Percentiles rank a stretch among this genome's conserved stretches.
Conservation (phyloP, 2,888 invertebrate species). For the Chouioia cunea region DNA sequence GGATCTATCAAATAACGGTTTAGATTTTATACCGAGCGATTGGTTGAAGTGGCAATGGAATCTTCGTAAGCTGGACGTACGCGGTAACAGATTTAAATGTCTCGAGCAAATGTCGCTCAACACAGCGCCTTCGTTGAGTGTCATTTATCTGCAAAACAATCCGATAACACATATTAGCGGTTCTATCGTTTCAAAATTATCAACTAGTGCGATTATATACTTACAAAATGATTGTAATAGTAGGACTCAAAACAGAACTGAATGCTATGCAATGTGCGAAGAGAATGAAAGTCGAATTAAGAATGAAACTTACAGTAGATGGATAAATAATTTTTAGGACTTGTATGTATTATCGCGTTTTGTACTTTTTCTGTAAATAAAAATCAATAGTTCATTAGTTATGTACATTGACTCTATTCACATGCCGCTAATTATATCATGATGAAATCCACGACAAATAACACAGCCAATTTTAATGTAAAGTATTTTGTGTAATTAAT, state of each 20-base stretch:
- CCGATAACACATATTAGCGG: constrained; percentile 46
- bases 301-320: constrained; percentile 43
- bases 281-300: constrained; percentile 1
- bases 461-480: too few relatives aligned
- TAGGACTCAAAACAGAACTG: not conserved
- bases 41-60: constrained; percentile 46
- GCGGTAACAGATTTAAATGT: constrained; percentile 50
- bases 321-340: constrained; percentile 39
- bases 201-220: constrained; percentile 51
- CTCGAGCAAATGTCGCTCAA: constrained; percentile 51
- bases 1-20: constrained; percentile 51
- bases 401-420: too few relatives aligned
- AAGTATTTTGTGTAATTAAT: too few relatives aligned
- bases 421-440: too few relatives aligned
- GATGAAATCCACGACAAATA: too few relatives aligned
- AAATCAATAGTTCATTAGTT: too few relatives aligned
- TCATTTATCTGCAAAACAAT: constrained; percentile 57
- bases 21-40: constrained; percentile 47
- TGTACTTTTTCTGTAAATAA: not conserved
- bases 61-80: constrained; percentile 51
- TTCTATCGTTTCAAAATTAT: constrained; percentile 46
- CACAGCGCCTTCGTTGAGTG: constrained; percentile 49
- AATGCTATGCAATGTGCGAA: constrained; percentile 48
- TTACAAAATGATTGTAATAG: constrained; percentile 50
- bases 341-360: not conserved